phyloP scores from a whole-genome alignment of 2,797 vertebrate species.

The Dicrostonyx torquatus region DNA sequence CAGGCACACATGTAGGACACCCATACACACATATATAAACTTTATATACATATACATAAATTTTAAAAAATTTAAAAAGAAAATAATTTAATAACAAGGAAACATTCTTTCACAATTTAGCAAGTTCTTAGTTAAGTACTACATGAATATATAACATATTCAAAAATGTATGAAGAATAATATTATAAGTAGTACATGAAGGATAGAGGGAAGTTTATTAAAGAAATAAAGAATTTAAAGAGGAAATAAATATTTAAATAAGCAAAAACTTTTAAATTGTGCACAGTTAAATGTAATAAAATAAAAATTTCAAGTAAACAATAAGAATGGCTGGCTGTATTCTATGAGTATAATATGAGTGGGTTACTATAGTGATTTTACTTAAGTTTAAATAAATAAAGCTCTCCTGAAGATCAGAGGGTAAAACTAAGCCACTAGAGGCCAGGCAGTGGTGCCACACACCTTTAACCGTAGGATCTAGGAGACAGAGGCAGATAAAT shows the following conservation, averaged over 20 bases:
- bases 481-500: no score
- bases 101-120: neutral
- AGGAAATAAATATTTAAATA: neutral
- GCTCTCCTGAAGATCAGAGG: no score
- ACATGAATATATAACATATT: neutral
- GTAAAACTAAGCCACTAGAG: no score
- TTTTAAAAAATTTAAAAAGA: neutral
- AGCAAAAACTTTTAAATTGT: constrained; percentile 18
- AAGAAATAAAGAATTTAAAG: constrained; percentile 30
- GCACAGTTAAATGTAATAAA: neutral
- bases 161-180: constrained; percentile 8
- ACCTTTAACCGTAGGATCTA: no score
- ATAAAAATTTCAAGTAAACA: neutral
- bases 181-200: neutral
- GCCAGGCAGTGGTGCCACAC: no score
- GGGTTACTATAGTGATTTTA: neutral
- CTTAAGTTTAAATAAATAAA: no score
- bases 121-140: constrained; percentile 13
- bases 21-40: neutral
- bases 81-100: neutral
- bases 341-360: constrained; percentile 35
- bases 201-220: neutral
- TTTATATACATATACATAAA: neutral
- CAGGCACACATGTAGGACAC: neutral
- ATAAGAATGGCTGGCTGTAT: neutral